phyloP scores from a whole-genome alignment of 1,140 invertebrate species.

The Macrosteles quadrilineatus region DNA sequence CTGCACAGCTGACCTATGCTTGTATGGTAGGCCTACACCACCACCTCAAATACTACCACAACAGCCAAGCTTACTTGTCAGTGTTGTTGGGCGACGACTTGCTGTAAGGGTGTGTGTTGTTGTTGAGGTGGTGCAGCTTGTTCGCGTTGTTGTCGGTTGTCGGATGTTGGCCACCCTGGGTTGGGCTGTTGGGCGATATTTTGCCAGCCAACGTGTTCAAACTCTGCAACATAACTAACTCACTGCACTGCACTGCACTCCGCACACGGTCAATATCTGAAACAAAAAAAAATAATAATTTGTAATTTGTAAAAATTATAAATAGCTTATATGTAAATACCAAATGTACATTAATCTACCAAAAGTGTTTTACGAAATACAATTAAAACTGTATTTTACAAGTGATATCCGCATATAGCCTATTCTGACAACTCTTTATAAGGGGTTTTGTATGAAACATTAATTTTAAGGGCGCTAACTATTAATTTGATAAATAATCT shows the following conservation, averaged over 20 bases:
- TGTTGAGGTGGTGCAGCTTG: conserved; percentile 50
- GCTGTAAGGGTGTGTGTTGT: conserved; percentile 51
- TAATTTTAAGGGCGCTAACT: background rate
- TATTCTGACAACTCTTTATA: too few relatives aligned
- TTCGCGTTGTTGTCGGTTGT: conserved; percentile 57
- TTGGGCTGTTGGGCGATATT: conserved; percentile 68
- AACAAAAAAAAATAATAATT: background rate
- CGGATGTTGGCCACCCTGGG: conserved; percentile 39
- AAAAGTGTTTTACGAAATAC: background rate
- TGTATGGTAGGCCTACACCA: too few relatives aligned
- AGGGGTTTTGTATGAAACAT: too few relatives aligned
- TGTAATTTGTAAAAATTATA: background rate
- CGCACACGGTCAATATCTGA: background rate
- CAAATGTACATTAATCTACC: background rate
- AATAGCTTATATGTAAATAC: background rate
- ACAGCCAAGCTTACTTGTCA: conserved; percentile 55
- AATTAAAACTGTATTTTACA: background rate
- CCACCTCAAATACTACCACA: too few relatives aligned
- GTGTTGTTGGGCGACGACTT: conserved; percentile 49
- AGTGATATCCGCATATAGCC: background rate
- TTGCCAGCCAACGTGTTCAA: conserved; percentile 77
- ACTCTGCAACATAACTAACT: conserved; percentile 66
- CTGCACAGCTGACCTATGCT: too few relatives aligned
- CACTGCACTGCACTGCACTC: background rate
- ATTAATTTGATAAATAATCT: too few relatives aligned